Evolutionary conservation across 2,888 invertebrate genomes (phyloP).

Genomic region (Oithona nana): DNA sequence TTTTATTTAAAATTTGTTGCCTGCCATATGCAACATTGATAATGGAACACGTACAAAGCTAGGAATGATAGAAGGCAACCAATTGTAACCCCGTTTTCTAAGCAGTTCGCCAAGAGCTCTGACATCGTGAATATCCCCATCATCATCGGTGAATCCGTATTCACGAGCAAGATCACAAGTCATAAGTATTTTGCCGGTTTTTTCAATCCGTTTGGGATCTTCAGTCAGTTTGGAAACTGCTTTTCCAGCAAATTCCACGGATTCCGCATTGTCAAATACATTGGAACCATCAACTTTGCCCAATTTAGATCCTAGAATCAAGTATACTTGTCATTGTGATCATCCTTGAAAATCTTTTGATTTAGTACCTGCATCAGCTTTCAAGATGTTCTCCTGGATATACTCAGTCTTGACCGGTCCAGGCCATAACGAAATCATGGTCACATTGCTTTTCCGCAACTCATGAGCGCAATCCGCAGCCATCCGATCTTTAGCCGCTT

Average conservation of each 20-base stretch:
- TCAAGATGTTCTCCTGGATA: not conserved
- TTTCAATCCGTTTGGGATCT: conserved; percentile 7
- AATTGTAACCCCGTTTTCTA: not conserved
- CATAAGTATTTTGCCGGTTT: conserved; percentile 7
- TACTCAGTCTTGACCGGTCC: conserved; percentile 13
- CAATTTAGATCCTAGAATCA: not conserved
- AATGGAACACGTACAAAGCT: not conserved
- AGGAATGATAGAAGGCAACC: not conserved
- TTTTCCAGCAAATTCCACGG: conserved; percentile 13
- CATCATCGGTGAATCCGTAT: conserved; percentile 10
- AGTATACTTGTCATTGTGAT: too few relatives aligned
- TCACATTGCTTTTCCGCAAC: conserved; percentile 9
- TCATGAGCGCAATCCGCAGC: conserved; percentile 17
- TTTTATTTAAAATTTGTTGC: conserved; percentile 10
- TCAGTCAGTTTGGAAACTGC: not conserved
- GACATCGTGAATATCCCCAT: conserved; percentile 7
- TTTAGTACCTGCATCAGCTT: too few relatives aligned
- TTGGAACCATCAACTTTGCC: not conserved
- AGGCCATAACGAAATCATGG: conserved; percentile 16
- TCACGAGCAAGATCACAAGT: conserved; percentile 7
- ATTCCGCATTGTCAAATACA: conserved; percentile 1
- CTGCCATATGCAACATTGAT: not conserved
- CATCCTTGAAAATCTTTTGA: too few relatives aligned
- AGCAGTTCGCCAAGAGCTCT: not conserved
- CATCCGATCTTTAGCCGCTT: conserved; percentile 14